phyloP scores from a whole-genome alignment of 2,113 vertebrate species.

The Neofelis nebulosa region DNA sequence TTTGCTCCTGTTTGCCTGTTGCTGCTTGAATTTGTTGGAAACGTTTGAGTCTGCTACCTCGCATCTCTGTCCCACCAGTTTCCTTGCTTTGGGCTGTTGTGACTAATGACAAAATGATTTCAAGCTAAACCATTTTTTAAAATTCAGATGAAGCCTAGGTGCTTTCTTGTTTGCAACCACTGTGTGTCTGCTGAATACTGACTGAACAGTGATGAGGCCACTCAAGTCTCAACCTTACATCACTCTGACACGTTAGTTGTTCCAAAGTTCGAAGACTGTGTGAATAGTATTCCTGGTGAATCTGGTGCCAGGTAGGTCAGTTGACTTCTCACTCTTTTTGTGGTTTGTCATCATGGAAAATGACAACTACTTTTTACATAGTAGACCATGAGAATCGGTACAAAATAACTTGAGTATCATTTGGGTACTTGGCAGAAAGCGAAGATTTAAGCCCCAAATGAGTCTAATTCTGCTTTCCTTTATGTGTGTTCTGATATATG shows the following conservation, averaged over 20 bases:
- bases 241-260: neutral
- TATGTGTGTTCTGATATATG: neutral
- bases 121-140: constrained; percentile 65
- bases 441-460: neutral
- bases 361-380: neutral
- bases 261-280: neutral
- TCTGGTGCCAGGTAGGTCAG: neutral
- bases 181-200: neutral
- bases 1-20: constrained; percentile 55
- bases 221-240: neutral
- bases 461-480: neutral
- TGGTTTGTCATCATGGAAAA: constrained; percentile 13
- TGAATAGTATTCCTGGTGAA: neutral
- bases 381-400: neutral
- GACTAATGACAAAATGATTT: constrained; percentile 72
- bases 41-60: constrained; percentile 57
- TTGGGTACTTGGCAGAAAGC: neutral
- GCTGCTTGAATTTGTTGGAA: constrained; percentile 59
- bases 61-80: constrained; percentile 1
- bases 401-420: constrained; percentile 4
- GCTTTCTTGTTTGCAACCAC: constrained; percentile 42
- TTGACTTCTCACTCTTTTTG: neutral
- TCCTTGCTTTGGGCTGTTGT: constrained; percentile 70
- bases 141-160: constrained; percentile 64
- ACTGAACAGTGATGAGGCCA: neutral